Conservation (phyloP, 2,888 invertebrate species). For the Euzophera pinguis region DNA sequence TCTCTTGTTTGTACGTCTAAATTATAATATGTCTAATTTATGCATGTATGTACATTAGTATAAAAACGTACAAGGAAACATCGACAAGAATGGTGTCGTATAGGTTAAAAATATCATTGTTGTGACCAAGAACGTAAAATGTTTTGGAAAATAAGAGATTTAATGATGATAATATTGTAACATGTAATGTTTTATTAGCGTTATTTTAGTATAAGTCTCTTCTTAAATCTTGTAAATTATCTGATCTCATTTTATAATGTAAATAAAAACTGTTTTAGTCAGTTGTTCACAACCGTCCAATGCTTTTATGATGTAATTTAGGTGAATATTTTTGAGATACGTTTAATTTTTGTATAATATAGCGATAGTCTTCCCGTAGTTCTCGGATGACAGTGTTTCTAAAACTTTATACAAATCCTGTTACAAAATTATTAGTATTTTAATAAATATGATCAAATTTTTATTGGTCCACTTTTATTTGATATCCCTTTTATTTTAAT, state of each 20-base stretch:
- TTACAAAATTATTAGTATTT: constrained; percentile 29
- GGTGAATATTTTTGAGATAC: neutral
- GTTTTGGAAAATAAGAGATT: too few species aligned
- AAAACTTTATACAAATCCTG: constrained; percentile 5
- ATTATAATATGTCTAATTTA: too few species aligned
- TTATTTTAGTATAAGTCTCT: constrained; percentile 41
- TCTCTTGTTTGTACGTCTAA: too few species aligned
- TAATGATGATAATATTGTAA: too few species aligned
- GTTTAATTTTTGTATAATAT: neutral
- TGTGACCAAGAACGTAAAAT: too few species aligned
- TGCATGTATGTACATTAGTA: too few species aligned
- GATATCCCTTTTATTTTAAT: neutral
- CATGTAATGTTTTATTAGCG: constrained; percentile 33
- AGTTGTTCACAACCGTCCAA: constrained; percentile 22
- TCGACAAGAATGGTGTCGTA: too few species aligned
- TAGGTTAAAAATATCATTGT: too few species aligned
- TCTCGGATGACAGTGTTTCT: constrained; percentile 5
- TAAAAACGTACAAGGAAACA: too few species aligned
- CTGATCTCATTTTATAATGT: constrained; percentile 70
- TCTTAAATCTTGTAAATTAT: constrained; percentile 60
- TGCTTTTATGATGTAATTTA: neutral
- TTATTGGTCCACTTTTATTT: neutral
- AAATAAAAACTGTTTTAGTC: constrained; percentile 48
- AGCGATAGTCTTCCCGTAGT: constrained; percentile 8
- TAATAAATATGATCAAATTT: constrained; percentile 26